phyloP scores from a whole-genome alignment of 2,113 vertebrate species.

The Pardalotus punctatus region DNA sequence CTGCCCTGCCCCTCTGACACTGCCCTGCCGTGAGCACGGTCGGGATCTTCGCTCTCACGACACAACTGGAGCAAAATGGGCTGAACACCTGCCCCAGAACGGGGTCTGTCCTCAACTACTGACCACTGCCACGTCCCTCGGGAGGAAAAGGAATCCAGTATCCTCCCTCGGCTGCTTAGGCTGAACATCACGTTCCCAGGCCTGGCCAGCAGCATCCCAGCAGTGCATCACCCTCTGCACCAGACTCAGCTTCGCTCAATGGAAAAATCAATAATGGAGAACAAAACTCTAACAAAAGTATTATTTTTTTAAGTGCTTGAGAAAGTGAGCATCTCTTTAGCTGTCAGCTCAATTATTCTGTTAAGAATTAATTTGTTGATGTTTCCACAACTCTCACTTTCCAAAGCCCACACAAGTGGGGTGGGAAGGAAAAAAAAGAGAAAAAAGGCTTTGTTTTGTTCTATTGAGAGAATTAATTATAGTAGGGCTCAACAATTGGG shows the following conservation, averaged over 20 bases:
- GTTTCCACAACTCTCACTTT: neutral
- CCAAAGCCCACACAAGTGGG: neutral
- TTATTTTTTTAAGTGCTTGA: neutral
- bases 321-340: neutral
- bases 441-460: neutral
- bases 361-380: neutral
- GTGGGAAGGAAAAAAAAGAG: neutral
- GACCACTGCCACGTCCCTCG: neutral
- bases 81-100: neutral
- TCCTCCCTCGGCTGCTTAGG: neutral
- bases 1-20: neutral
- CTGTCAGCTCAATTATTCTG: neutral
- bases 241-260: neutral
- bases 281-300: neutral
- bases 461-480: neutral
- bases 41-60: neutral
- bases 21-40: neutral
- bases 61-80: neutral
- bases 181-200: neutral
- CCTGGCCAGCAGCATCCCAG: neutral
- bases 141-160: neutral
- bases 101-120: neutral
- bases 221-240: neutral
- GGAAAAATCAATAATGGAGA: neutral
- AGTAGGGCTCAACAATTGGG: neutral